These are phyloP conservation scores for Sceloporus undulatus DNA, from an alignment of 2,113 vertebrate species.

Conservation along the genomic window DNA sequence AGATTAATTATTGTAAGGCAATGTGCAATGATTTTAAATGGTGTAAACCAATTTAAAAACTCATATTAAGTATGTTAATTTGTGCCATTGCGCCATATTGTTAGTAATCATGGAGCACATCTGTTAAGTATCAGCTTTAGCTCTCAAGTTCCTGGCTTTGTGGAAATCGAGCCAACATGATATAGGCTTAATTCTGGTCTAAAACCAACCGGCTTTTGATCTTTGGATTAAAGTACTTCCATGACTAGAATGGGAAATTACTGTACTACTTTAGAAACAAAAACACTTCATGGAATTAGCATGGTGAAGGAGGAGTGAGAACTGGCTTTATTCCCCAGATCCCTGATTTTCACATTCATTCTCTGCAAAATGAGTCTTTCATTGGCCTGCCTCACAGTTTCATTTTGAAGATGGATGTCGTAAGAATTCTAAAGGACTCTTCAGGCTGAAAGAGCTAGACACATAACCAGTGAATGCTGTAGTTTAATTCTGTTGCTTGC, in stretches of 20 bases:
- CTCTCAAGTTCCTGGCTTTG: neutral
- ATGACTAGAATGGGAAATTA: neutral
- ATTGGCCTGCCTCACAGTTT: slow-evolving; percentile 14
- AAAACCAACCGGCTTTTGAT: neutral
- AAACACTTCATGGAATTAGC: neutral
- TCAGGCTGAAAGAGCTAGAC: slow-evolving; percentile 3
- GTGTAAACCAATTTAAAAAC: too few species aligned
- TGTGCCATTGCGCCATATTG: too few species aligned
- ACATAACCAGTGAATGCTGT: slow-evolving; percentile 12
- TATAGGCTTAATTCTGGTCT: neutral
- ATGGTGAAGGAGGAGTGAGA: neutral
- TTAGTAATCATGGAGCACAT: neutral
- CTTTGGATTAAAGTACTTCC: neutral
- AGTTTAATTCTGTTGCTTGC: slow-evolving; percentile 22
- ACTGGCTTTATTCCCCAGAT: neutral
- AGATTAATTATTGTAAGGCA: too few species aligned
- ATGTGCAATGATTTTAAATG: too few species aligned
- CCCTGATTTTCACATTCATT: neutral
- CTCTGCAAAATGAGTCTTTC: slow-evolving; percentile 17
- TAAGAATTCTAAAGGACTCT: slow-evolving; percentile 2
- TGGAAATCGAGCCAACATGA: neutral
- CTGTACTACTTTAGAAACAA: neutral
- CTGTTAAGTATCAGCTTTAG: neutral
- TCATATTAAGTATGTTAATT: too few species aligned
- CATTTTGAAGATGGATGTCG: slow-evolving; percentile 36